Evolutionary conservation across 2,113 vertebrate species (phyloP), one percentile per base, ranked within the genome.

Genomic region (Corydoras maculifer): DNA sequence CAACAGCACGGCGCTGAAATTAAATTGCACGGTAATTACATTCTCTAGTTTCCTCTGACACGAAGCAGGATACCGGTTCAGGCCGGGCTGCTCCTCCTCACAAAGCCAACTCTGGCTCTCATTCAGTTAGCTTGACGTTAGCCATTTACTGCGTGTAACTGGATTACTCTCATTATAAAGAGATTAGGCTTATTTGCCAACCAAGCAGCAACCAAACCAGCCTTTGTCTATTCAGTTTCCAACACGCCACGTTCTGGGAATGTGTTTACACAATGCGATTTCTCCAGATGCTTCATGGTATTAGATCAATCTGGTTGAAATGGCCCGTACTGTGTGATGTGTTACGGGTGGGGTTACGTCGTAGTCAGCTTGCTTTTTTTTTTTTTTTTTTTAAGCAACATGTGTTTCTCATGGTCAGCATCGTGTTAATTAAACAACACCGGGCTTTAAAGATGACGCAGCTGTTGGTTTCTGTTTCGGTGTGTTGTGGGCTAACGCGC

Each of bases 91-190:
- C 67, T 61, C 18, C 62, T 68, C 68, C 60, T 73, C 68, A 71
- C 69, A 73, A 72, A 73, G 72, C 68, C 63, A 62, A 70, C 55
- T 70, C 71, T 73, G 73, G 58, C 82, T 88, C 84, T 93, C 88
- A 93, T 93, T 92, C 90, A 91, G 90, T 95, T 95, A 93, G 87
- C 78, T 77, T 90, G 92, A 93, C 93, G 86, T 93, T 91, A 88
- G 81, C 92, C 90, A 84, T 91, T 91, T 89, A 86, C 87, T 87
- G 85, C 86, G 82, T 74, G 84, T 95, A 97, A 98, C 88, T 86
- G 90, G 92, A 97, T 98, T 95, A 95, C 83, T 88, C 87, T 87
- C 87, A 83, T 91, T 91, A 90, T 94, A 94, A 95, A 93, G 90
- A 92, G 93, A 94, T 96, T 94, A 96, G 86, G 83, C 80, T 83